Evolutionary conservation across 2,888 invertebrate genomes (phyloP), one percentile per base, ranked within the genome.

Genomic region (Pterobdella sp.): DNA sequence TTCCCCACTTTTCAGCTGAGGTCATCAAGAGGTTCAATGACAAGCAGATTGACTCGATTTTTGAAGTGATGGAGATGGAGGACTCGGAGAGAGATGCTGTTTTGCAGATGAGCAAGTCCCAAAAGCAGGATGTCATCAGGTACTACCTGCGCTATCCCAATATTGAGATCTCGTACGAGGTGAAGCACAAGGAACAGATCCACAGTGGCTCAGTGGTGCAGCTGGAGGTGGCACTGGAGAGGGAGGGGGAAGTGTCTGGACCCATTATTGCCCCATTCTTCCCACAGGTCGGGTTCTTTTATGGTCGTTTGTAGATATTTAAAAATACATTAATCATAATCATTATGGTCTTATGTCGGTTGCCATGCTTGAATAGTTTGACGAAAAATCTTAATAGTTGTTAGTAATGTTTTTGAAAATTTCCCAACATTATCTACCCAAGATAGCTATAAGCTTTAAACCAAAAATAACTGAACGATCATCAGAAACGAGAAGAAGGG

Each of bases 111-210:
- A 88, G 88, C 0, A 91, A 94, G 74, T 82, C 87, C 0, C 92
- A 98, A 86, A 94, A 97, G 91, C 93, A 93, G 0, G 98, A 98
- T 83, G 97, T 99, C 0, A 98, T 97, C 0, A 87, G 93, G 56
- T 99, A 98, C 88, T 99, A 97, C 84, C 98, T 98, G 86, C 88
- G 96, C 73, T 99, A 99, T 84, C 98, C 98, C 0, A 96, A 97
- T 83, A 97, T 98, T 76, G 97, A 98, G 82, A 88, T 97, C 81
- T 90, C 89, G 0, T 95, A 94, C 79, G 93, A 96, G 85, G 91
- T 97, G 1, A 86, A 89, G 73, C 90, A 91, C 75, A 90, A 90
- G 80, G 91, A 92, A 75, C 87, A 86, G 75, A 87, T 93, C 80
- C 86, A 34, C 79, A 83, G 83, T 79, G 83, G 82, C 14, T 80